Evolutionary conservation across 1,140 invertebrate genomes (phyloP).

Genomic region (Pachyrhynchus sulphureomaculatus): DNA sequence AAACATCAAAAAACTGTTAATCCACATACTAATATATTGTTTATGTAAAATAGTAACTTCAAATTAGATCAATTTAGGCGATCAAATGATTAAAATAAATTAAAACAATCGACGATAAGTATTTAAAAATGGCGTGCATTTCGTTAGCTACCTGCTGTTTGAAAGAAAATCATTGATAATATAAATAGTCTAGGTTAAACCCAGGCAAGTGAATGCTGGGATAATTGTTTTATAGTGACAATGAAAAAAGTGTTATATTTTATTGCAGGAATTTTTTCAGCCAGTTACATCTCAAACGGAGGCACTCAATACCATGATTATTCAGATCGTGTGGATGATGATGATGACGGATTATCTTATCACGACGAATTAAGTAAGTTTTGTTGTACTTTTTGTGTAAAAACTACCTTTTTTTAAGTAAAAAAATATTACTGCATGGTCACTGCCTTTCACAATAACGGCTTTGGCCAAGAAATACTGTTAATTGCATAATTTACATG

Average conservation of each 20-base stretch:
- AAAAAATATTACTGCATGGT: too few relatives aligned
- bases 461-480: too few relatives aligned
- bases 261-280: too few relatives aligned
- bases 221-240: neutral
- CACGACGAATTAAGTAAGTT: constrained; percentile 5
- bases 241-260: neutral
- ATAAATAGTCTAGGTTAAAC: neutral
- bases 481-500: too few relatives aligned
- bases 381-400: neutral
- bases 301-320: too few relatives aligned
- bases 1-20: too few relatives aligned
- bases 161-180: neutral
- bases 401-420: too few relatives aligned
- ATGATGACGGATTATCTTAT: constrained; percentile 1
- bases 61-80: neutral
- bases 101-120: constrained; percentile 16
- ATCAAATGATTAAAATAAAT: constrained; percentile 5
- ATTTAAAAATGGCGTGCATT: neutral
- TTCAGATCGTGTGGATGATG: neutral
- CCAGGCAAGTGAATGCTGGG: neutral
- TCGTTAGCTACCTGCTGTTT: constrained; percentile 1
- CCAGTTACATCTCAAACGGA: too few relatives aligned
- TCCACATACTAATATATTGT: too few relatives aligned
- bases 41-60: too few relatives aligned
- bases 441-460: too few relatives aligned